These are phyloP conservation scores for Centropristis striata DNA, from an alignment of 2,113 vertebrate genomes.

Conservation along the genomic window DNA sequence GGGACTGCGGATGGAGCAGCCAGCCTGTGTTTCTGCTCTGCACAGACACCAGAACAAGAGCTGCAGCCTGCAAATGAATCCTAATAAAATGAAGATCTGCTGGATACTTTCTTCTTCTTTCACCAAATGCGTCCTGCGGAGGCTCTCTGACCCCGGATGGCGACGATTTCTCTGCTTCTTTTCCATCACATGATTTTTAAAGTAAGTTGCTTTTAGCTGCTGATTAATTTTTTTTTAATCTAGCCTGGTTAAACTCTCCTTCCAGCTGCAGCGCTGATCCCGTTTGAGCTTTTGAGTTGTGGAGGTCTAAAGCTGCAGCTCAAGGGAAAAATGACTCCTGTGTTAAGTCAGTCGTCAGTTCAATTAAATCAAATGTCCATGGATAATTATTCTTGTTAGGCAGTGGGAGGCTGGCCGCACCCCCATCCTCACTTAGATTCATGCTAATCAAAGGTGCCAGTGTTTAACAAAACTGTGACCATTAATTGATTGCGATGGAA, in stretches of 20 bases:
- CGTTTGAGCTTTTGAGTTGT: slow-evolving; percentile 3
- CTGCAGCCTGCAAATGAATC: slow-evolving; percentile 61
- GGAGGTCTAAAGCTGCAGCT: slow-evolving; percentile 26
- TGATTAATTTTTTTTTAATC: slow-evolving; percentile 12
- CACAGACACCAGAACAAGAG: slow-evolving; percentile 59
- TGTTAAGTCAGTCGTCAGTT: slow-evolving; percentile 57
- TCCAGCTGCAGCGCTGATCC: not conserved
- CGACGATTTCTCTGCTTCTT: slow-evolving; percentile 55
- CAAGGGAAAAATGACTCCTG: slow-evolving; percentile 19
- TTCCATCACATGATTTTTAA: slow-evolving; percentile 53
- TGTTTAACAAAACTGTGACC: slow-evolving; percentile 54
- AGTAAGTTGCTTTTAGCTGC: slow-evolving; percentile 64
- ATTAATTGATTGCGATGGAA: slow-evolving; percentile 48
- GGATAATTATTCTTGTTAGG: slow-evolving; percentile 61
- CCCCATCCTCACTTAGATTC: slow-evolving; percentile 51
- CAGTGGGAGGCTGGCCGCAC: slow-evolving; percentile 52
- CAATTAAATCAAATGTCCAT: slow-evolving; percentile 64
- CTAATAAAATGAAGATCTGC: slow-evolving; percentile 63
- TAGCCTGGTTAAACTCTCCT: slow-evolving; percentile 1
- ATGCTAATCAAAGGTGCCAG: slow-evolving; percentile 60
- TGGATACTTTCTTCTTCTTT: slow-evolving; percentile 53
- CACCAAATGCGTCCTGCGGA: slow-evolving; percentile 39
- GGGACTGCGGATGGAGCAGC: slow-evolving; percentile 64
- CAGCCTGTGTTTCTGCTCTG: slow-evolving; percentile 61
- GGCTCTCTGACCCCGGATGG: slow-evolving; percentile 54